Conservation (phyloP, 2,113 vertebrate species). For the Scomber colias region DNA sequence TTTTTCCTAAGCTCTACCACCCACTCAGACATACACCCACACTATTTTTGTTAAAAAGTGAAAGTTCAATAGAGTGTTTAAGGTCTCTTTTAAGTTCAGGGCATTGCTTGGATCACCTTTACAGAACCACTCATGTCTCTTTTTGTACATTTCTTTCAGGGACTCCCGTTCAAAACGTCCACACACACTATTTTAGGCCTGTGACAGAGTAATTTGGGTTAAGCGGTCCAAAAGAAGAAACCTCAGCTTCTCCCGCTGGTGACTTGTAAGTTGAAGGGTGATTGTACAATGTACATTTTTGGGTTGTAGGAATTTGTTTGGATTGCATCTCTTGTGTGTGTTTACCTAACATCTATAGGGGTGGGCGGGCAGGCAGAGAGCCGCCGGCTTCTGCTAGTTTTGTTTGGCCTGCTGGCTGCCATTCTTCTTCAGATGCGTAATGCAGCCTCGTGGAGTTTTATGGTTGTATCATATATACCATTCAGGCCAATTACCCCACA, state of each 20-base stretch:
- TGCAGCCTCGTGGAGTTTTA: constrained; percentile 62
- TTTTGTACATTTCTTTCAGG: neutral
- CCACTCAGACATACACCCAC: neutral
- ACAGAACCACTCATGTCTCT: neutral
- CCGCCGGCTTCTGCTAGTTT: constrained; percentile 50
- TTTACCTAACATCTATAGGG: constrained; percentile 37
- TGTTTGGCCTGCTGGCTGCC: constrained; percentile 54
- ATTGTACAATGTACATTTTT: neutral
- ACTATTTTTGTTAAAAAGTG: neutral
- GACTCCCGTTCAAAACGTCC: neutral
- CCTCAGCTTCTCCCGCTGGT: neutral
- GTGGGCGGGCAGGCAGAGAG: constrained; percentile 15
- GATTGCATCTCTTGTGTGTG: constrained; percentile 35
- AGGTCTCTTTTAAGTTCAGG: neutral
- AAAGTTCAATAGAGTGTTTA: neutral
- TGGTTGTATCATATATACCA: constrained; percentile 63
- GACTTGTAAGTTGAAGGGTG: neutral
- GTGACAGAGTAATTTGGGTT: neutral
- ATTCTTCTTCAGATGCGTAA: constrained; percentile 69
- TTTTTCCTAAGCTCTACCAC: neutral
- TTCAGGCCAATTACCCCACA: constrained; percentile 60
- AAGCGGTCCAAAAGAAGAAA: neutral
- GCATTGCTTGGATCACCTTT: neutral
- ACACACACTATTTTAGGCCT: neutral
- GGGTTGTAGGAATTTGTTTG: constrained; percentile 18